These are phyloP conservation scores for Sphinx pinastri DNA, from an alignment of 2,888 invertebrate species.

Conservation along the genomic window DNA sequence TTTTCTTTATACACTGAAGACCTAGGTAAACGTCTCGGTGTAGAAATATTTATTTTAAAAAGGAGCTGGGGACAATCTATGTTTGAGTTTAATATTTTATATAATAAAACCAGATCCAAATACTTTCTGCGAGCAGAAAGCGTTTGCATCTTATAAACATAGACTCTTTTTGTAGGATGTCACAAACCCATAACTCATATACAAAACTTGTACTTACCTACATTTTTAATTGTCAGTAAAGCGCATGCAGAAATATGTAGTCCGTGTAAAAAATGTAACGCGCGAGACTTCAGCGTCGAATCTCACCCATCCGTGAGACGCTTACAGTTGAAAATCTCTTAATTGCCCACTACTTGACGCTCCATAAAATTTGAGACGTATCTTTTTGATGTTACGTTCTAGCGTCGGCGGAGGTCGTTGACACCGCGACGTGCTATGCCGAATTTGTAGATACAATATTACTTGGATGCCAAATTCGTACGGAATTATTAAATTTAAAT, in stretches of 20 bases:
- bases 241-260: conserved; percentile 39
- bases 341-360: conserved; percentile 75
- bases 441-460: conserved; percentile 18
- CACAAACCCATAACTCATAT: too few species aligned
- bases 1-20: too few species aligned
- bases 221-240: conserved; percentile 10
- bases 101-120: too few species aligned
- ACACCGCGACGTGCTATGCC: conserved; percentile 40
- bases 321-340: conserved; percentile 66
- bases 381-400: conserved; percentile 63
- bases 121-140: too few species aligned
- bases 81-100: too few species aligned
- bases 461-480: conserved; percentile 2
- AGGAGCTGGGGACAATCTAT: too few species aligned
- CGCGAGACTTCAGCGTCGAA: conserved; percentile 42
- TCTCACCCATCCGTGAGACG: conserved; percentile 65
- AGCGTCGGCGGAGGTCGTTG: conserved; percentile 62
- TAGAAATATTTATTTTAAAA: too few species aligned
- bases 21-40: too few species aligned
- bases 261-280: conserved; percentile 48
- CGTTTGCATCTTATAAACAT: too few species aligned
- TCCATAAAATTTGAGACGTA: conserved; percentile 77
- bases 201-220: not conserved
- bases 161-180: too few species aligned
- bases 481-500: not conserved